phyloP scores from a whole-genome alignment of 2,113 vertebrate species.

The Sorex araneus region DNA sequence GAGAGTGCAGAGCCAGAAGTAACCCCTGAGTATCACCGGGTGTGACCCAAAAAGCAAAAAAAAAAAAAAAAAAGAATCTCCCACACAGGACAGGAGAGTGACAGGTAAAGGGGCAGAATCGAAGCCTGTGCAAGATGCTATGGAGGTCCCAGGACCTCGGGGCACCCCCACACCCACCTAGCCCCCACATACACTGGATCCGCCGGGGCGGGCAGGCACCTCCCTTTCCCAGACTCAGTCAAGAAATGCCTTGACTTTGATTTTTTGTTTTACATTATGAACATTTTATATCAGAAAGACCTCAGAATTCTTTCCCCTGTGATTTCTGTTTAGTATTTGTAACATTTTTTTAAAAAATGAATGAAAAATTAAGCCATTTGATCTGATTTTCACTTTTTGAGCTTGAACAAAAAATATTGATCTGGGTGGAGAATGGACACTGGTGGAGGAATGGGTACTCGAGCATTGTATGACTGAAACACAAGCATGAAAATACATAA shows the following conservation, averaged over 20 bases:
- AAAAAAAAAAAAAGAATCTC: too few species aligned
- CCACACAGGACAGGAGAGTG: background rate
- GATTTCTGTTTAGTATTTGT: background rate
- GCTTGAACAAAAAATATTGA: background rate
- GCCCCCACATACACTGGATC: too few species aligned
- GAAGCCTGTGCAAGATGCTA: rapidly evolving
- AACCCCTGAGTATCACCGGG: too few species aligned
- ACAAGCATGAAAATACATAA: too few species aligned
- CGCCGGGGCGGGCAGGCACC: too few species aligned
- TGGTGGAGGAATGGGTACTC: too few species aligned
- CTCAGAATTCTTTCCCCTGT: background rate
- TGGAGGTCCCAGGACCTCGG: background rate
- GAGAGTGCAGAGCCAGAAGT: too few species aligned
- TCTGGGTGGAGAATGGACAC: too few species aligned
- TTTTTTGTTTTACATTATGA: background rate
- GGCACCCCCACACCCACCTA: too few species aligned
- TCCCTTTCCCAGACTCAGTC: background rate
- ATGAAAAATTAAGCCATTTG: conserved; percentile 34
- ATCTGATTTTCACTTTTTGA: conserved; percentile 26
- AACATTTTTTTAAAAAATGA: conserved; percentile 30
- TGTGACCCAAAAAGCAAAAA: too few species aligned
- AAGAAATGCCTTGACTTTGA: background rate
- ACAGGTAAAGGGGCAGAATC: background rate
- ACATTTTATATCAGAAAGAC: conserved; percentile 34
- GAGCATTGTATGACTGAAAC: too few species aligned